Evolutionary conservation across 2,888 invertebrate genomes (phyloP).

Genomic region (Sesia bembeciformis): DNA sequence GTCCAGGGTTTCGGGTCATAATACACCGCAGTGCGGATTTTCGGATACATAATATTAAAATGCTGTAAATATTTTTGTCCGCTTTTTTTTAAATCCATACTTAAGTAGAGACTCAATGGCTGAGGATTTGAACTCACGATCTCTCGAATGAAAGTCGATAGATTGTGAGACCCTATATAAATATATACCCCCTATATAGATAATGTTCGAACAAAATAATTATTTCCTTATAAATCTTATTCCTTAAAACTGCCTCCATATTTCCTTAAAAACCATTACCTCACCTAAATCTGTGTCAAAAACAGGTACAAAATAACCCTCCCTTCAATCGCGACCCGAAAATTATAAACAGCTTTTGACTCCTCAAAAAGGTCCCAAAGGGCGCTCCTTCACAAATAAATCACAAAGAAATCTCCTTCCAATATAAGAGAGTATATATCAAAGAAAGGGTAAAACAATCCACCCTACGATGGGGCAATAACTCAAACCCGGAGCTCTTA

Average conservation of each 20-base stretch:
- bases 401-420: constrained; percentile 25
- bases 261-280: background rate
- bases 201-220: too few relatives aligned
- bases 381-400: constrained; percentile 17
- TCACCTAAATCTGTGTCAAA: background rate
- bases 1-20: too few relatives aligned
- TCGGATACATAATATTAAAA: too few relatives aligned
- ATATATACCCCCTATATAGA: too few relatives aligned
- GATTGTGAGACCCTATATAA: too few relatives aligned
- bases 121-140: too few relatives aligned
- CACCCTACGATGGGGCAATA: constrained; percentile 6
- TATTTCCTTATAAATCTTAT: too few relatives aligned
- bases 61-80: too few relatives aligned
- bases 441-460: constrained; percentile 32
- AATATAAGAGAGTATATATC: constrained; percentile 23
- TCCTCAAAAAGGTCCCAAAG: constrained; percentile 7
- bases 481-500: background rate
- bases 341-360: constrained; percentile 12
- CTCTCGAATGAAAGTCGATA: too few relatives aligned
- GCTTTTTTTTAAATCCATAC: too few relatives aligned
- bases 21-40: too few relatives aligned
- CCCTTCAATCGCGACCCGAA: constrained; percentile 3
- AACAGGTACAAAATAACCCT: background rate
- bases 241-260: background rate
- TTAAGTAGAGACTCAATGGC: too few relatives aligned